Evolutionary conservation across 2,797 vertebrate genomes (phyloP).

Genomic region (Tragelaphus oryx): DNA sequence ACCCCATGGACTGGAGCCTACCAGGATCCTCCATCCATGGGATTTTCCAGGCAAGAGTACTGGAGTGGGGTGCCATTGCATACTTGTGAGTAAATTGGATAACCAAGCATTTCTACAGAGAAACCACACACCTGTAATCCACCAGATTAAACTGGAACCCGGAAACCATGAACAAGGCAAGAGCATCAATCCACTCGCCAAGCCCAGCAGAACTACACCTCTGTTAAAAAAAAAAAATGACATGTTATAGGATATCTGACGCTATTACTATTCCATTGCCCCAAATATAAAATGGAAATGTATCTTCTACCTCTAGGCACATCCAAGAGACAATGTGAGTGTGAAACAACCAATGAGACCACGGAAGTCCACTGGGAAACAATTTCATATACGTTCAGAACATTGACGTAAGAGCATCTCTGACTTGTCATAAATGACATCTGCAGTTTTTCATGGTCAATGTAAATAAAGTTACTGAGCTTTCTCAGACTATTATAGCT

Average conservation of each 20-base stretch:
- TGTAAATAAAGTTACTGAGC: neutral
- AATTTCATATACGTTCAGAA: neutral
- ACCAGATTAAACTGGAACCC: conserved; percentile 42
- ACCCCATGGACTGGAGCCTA: too few relatives aligned
- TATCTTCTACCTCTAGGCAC: neutral
- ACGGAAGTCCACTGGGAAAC: neutral
- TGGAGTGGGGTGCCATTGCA: too few relatives aligned
- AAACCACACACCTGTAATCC: conserved; percentile 60
- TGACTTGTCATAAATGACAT: neutral
- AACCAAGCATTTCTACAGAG: neutral
- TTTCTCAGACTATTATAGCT: neutral
- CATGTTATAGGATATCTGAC: neutral
- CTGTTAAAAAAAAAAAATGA: neutral
- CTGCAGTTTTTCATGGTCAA: neutral
- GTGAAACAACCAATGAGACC: neutral
- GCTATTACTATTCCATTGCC: neutral
- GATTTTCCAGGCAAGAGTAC: too few relatives aligned
- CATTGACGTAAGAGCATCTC: neutral
- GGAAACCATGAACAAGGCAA: neutral
- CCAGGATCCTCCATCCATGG: too few relatives aligned
- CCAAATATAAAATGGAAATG: neutral
- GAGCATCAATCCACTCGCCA: conserved; percentile 56
- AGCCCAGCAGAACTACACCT: conserved; percentile 57
- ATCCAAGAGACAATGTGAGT: neutral
- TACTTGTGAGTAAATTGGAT: neutral